Evolutionary conservation across 2,888 invertebrate species (phyloP), one percentile per base, ranked within the genome.

Genomic region (Polyploca ridens): DNA sequence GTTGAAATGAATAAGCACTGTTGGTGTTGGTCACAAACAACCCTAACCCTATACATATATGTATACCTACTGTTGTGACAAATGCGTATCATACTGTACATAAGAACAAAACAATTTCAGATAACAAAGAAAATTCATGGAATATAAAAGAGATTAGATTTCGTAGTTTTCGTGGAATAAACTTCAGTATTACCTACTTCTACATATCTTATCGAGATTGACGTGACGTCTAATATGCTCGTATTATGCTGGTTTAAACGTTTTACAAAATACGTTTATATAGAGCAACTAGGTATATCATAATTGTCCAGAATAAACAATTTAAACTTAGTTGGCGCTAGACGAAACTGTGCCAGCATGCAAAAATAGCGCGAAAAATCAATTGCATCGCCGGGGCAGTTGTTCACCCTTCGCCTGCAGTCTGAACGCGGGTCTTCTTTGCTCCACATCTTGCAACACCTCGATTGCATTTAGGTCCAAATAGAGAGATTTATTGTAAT

Each of bases 331-430:
- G 72, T 72, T 64, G 74, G 72, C 71, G 69, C 71, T 67, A 70
- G 72, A 71, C 74, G 78, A 85, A 87, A 81, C 84, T 83, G 87
- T 88, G 89, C 85, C 89, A 87, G 86, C 84, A 87, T 87, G 80
- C 89, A 88, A 90, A 91, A 93, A 92, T 93, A 93, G 88, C 86
- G 73, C 78, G 82, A 78, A 90, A 91, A 93, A 93, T 93, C 91
- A 91, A 93, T 93, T 88, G 85, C 81, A 81, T 75, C 76, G 85
- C 75, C 82, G 81, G 81, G 82, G 79, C 81, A 82, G 81, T 79
- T 81, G 77, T 81, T 81, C 80, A 82, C 78, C 77, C 78, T 83
- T 81, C 80, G 74, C 74, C 78, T 85, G 86, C 89, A 90, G 91
- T 91, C 85, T 85, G 78, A 78, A 77, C 78, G 81, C 80, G 86